These are phyloP conservation scores for Grammomys surdaster DNA, from an alignment of 2,113 vertebrate genomes.

Conservation along the genomic window DNA sequence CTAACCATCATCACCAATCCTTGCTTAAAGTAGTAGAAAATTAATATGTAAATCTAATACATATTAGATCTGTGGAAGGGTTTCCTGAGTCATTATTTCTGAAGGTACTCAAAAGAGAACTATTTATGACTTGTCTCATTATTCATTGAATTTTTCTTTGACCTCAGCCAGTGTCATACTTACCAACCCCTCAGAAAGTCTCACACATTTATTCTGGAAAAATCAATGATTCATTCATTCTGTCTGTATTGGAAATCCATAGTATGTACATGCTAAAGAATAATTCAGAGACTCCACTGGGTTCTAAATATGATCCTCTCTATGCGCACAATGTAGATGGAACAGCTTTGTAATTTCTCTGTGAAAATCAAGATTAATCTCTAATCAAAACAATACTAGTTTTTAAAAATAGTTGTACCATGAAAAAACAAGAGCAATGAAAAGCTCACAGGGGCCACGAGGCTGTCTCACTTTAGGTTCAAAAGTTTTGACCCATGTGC, in stretches of 20 bases:
- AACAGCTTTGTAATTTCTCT: background rate
- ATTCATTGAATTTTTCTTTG: background rate
- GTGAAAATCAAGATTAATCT: background rate
- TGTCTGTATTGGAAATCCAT: background rate
- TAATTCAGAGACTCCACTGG: background rate
- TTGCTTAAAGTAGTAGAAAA: constrained; percentile 15
- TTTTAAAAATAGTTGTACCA: background rate
- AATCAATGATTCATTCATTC: background rate
- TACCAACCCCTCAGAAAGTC: background rate
- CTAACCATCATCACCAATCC: background rate
- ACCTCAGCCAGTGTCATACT: background rate
- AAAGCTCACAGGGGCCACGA: background rate
- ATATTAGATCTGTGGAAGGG: background rate
- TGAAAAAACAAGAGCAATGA: no score
- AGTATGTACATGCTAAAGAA: background rate
- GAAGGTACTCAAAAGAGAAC: background rate
- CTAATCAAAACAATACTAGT: background rate
- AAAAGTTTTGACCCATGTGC: background rate
- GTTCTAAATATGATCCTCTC: background rate
- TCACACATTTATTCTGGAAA: constrained; percentile 18
- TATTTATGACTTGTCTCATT: background rate
- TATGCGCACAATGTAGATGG: background rate
- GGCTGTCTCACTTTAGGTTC: background rate
- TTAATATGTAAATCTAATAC: no score
- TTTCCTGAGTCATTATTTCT: background rate